Conservation (phyloP, 2,113 vertebrate genomes). For the Laticauda colubrina region DNA sequence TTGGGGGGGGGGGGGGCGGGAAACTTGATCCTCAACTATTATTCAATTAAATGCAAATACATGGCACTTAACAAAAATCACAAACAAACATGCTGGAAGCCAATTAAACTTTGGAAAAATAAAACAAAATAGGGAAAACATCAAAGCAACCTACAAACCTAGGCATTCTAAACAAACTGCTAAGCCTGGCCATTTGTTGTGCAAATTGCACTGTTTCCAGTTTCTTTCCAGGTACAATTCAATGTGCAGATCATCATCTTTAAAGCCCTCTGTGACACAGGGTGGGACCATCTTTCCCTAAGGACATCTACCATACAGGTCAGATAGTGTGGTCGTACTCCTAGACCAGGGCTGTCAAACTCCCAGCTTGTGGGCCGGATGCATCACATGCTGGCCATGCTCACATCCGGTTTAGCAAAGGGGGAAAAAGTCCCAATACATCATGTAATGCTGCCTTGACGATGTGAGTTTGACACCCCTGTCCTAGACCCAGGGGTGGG, state of each 20-base stretch:
- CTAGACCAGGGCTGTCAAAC: not conserved
- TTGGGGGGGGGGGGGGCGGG: no score
- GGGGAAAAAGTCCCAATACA: no score
- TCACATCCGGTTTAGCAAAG: no score
- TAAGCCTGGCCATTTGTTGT: not conserved
- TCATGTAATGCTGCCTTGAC: no score
- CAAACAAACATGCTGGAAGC: not conserved
- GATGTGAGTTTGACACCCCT: no score
- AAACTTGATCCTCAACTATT: not conserved
- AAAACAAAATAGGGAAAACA: not conserved
- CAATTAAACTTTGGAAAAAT: not conserved
- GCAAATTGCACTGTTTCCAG: not conserved
- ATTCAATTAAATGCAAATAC: not conserved
- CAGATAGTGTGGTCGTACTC: not conserved
- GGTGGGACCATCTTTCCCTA: not conserved
- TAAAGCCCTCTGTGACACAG: not conserved
- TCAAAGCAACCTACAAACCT: not conserved
- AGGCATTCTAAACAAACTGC: not conserved
- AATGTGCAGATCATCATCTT: not conserved
- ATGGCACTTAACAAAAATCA: not conserved
- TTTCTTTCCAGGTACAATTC: not conserved
- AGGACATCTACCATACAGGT: not conserved
- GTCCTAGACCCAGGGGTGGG: no score
- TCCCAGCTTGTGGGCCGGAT: no score
- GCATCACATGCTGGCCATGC: no score